phyloP scores from a whole-genome alignment of 2,888 invertebrate species.

The Catocala sponsa region DNA sequence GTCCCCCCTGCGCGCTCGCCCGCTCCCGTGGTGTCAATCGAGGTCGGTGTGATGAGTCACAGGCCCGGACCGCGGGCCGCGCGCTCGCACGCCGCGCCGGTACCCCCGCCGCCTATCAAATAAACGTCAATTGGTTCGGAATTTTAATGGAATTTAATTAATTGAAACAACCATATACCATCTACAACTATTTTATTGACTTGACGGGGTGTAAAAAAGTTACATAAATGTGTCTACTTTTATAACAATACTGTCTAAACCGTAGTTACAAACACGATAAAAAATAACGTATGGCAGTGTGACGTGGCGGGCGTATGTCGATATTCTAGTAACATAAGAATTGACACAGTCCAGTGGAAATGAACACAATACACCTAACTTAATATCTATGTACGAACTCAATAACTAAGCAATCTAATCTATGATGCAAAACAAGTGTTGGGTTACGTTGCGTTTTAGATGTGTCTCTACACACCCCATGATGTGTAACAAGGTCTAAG shows the following conservation, averaged over 20 bases:
- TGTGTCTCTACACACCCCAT: constrained; percentile 68
- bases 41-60: constrained; percentile 67
- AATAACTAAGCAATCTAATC: constrained; percentile 73
- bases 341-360: constrained; percentile 89
- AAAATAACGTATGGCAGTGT: constrained; percentile 74
- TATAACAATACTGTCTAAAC: constrained; percentile 57
- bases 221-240: constrained; percentile 77
- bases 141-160: constrained; percentile 84
- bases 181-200: constrained; percentile 85
- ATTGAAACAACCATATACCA: constrained; percentile 82
- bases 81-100: constrained; percentile 35
- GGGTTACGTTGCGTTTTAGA: constrained; percentile 62
- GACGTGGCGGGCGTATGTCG: constrained; percentile 87
- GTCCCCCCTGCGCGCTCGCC: constrained; percentile 47
- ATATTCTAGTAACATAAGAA: constrained; percentile 90
- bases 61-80: constrained; percentile 52
- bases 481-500: constrained; percentile 82
- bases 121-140: constrained; percentile 78
- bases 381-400: constrained; percentile 56
- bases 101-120: constrained; percentile 69
- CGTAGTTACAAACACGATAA: constrained; percentile 63
- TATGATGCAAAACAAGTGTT: constrained; percentile 76
- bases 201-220: constrained; percentile 74
- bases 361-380: constrained; percentile 78
- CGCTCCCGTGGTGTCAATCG: constrained; percentile 57